phyloP scores from a whole-genome alignment of 2,113 vertebrate species.

The Tenebrosternarchus preto region DNA sequence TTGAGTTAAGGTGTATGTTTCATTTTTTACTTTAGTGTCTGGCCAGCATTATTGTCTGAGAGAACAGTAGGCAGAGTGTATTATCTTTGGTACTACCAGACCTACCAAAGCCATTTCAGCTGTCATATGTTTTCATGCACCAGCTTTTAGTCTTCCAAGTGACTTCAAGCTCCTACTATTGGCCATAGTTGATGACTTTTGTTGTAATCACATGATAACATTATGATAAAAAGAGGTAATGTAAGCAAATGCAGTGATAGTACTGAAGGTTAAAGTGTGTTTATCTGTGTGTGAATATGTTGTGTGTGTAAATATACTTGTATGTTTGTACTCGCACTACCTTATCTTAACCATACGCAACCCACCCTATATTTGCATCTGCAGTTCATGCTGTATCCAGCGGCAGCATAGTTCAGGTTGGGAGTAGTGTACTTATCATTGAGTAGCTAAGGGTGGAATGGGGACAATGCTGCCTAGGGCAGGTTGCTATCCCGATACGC shows the following conservation, averaged over 20 bases:
- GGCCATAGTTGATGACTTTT: neutral
- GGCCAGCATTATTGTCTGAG: constrained; percentile 35
- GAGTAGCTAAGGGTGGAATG: constrained; percentile 68
- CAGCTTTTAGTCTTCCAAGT: constrained; percentile 26
- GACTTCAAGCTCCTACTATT: neutral
- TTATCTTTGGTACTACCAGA: constrained; percentile 38
- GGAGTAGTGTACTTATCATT: constrained; percentile 64
- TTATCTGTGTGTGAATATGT: neutral
- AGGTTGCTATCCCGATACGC: constrained; percentile 69
- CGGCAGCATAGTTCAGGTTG: constrained; percentile 36
- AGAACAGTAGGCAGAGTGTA: constrained; percentile 30
- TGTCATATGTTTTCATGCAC: constrained; percentile 45
- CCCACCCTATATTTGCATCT: constrained; percentile 34
- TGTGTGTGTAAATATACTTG: neutral
- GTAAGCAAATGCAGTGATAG: neutral
- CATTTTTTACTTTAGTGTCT: constrained; percentile 63
- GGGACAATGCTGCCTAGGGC: constrained; percentile 62
- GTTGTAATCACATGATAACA: neutral
- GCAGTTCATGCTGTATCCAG: constrained; percentile 32
- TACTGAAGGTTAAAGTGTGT: neutral
- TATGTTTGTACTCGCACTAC: neutral
- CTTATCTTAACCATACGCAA: constrained; percentile 31
- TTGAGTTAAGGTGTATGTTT: constrained; percentile 65
- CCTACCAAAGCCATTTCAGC: constrained; percentile 38
- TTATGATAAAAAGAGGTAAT: neutral